Evolutionary conservation across 2,888 invertebrate species (phyloP).

Genomic region (Mylabris sibirica): DNA sequence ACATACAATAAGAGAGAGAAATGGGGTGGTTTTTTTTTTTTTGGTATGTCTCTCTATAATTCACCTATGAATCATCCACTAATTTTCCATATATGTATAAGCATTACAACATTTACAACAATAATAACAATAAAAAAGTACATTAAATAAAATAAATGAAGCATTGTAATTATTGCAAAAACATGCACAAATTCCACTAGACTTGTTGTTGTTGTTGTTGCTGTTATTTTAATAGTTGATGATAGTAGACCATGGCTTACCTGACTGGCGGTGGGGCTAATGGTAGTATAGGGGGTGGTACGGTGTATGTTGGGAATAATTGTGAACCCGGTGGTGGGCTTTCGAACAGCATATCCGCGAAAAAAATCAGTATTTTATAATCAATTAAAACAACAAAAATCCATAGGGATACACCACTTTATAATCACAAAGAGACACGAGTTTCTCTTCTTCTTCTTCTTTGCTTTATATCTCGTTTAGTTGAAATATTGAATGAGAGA

Average conservation of each 20-base stretch:
- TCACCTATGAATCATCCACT: background rate
- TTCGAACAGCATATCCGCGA: slow-evolving; percentile 71
- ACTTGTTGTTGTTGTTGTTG: background rate
- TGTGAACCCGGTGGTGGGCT: slow-evolving; percentile 68
- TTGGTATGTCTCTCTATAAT: background rate
- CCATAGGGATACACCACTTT: slow-evolving; percentile 11
- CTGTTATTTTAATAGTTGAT: background rate
- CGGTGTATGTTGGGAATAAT: slow-evolving; percentile 75
- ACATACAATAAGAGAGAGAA: background rate
- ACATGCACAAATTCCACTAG: slow-evolving; percentile 8
- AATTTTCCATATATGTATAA: background rate
- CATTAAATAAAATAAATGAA: slow-evolving; percentile 11
- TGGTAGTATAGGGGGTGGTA: slow-evolving; percentile 71
- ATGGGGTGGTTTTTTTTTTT: background rate
- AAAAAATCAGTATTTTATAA: background rate
- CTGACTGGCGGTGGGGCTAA: slow-evolving; percentile 49
- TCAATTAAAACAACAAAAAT: background rate
- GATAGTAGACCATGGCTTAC: slow-evolving; percentile 47
- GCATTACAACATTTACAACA: slow-evolving; percentile 12
- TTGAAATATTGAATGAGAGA: slow-evolving; percentile 12
- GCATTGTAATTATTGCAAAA: slow-evolving; percentile 6
- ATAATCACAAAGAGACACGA: background rate
- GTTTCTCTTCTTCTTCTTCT: background rate
- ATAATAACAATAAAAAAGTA: slow-evolving; percentile 20
- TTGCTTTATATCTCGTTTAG: no score